A percentile compares a stretch with the other conserved stretches of the same genome.
Evolutionary conservation across 2,888 invertebrate species (phyloP).

Genomic region (Erebia ligea): DNA sequence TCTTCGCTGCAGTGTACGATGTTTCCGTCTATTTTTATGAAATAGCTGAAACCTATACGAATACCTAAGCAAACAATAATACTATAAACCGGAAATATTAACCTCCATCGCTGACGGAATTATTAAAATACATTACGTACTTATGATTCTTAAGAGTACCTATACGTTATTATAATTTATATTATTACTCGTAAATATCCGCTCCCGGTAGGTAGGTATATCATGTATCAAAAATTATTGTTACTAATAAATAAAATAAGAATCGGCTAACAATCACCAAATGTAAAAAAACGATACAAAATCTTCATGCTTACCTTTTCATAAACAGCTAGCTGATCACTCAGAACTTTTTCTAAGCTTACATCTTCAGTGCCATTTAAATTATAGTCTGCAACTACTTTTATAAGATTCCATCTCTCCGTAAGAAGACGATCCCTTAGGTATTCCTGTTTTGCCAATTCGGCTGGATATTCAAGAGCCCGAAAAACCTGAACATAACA

Average conservation of each 20-base stretch:
- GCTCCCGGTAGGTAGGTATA: constrained; percentile 3
- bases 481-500: constrained; percentile 86
- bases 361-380: constrained; percentile 80
- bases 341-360: constrained; percentile 78
- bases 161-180: constrained; percentile 14
- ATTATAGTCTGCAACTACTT: constrained; percentile 84
- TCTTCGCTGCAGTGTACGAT: no score
- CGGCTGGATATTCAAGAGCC: constrained; percentile 90
- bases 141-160: constrained; percentile 1
- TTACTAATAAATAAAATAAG: background rate
- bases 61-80: background rate
- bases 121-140: constrained; percentile 9
- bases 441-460: constrained; percentile 85
- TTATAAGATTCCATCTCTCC: constrained; percentile 83
- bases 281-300: background rate
- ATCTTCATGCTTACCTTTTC: constrained; percentile 60
- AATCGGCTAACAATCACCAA: no score
- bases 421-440: constrained; percentile 84
- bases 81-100: constrained; percentile 26
- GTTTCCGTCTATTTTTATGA: no score
- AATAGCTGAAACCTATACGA: no score
- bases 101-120: constrained; percentile 18
- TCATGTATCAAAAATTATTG: background rate
- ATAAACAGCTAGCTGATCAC: constrained; percentile 69
- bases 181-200: constrained; percentile 11